These are phyloP conservation scores for Aleiodes testaceus DNA, from an alignment of 2,888 invertebrate genomes.

Conservation along the genomic window DNA sequence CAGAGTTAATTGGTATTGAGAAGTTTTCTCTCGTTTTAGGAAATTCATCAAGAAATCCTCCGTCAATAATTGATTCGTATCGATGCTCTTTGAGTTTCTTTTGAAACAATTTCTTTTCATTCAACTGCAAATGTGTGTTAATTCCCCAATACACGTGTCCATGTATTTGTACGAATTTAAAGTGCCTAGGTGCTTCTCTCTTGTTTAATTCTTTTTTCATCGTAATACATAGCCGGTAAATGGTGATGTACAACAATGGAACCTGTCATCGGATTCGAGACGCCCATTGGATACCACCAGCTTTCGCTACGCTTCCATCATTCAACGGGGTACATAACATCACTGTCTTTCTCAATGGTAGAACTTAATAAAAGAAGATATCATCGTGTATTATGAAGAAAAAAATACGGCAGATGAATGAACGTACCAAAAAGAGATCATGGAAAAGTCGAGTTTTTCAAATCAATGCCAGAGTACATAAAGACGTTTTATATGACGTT, in stretches of 20 bases:
- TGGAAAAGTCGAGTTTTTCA: not conserved
- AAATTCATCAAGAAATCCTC: not conserved
- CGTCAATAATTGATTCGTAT: slow-evolving; percentile 20
- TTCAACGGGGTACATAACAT: not conserved
- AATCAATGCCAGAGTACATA: slow-evolving; percentile 10
- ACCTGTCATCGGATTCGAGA: slow-evolving; percentile 42
- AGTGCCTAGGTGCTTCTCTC: not conserved
- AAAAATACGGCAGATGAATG: slow-evolving; percentile 6
- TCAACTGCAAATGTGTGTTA: too few relatives aligned
- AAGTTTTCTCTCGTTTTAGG: too few relatives aligned
- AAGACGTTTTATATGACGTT: slow-evolving; percentile 5
- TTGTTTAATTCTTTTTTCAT: not conserved
- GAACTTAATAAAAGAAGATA: slow-evolving; percentile 24
- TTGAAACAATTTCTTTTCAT: not conserved
- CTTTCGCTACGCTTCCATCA: slow-evolving; percentile 40
- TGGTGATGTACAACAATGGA: slow-evolving; percentile 1
- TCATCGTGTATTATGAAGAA: slow-evolving; percentile 17
- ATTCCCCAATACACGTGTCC: too few relatives aligned
- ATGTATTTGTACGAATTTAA: too few relatives aligned
- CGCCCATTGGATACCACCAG: slow-evolving; percentile 39
- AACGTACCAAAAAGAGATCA: not conserved
- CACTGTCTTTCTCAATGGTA: slow-evolving; percentile 22
- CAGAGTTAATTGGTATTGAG: too few relatives aligned
- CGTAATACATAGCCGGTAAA: not conserved
- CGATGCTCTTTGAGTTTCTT: slow-evolving; percentile 9